Base-by-base conservation (phyloP, 2,888 invertebrate genomes). In the Julus scanicus region DNA sequence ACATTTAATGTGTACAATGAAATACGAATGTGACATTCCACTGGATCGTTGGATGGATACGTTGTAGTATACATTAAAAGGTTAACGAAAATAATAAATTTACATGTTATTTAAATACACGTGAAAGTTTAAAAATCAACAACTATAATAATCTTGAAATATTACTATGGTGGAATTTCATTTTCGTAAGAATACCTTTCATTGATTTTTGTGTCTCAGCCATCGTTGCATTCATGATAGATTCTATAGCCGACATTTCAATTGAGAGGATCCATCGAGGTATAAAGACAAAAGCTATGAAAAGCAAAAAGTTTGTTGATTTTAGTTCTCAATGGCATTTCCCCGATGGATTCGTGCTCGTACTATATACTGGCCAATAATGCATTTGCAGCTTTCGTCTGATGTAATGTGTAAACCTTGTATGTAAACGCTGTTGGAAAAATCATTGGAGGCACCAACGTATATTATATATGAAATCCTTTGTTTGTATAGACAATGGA, bases 271-370 rank as follows among this genome's bases (percentile, higher is more conserved):
- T 71, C 71, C 71, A 71, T 71, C 71, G 71, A 71, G 71, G 9
- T 71, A 71, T 71, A n/a, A 44, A 71, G 71, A 71, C 71, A 71
- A 71, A 29, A 29, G 71, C 71, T 29, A n/a, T 71, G 71, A 71
- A 71, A 71, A 29, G 71, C 71, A 29, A 71, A 71, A 71, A 71
- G 71, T n/a, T 71, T 71, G 71, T 71, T 71, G 71, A 71, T 71
- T 71, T 71, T 71, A 71, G 71, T 71, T 71, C 71, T 71, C 5
- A 29, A 29, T 71, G 71, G 29, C 71, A 29, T 71, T 71, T 71
- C 29, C 71, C 71, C 71, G 29, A 71, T 71, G 71, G 29, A 71
- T 71, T 71, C 29, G 71, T 29, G 71, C 29, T 5, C 71, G 29
- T n/a, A n/a, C n/a, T 29, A 6, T 29, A 29, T n/a, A 71, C n/a